Base-by-base conservation (phyloP, 1,140 invertebrate genomes). In the Orchesella cincta region DNA sequence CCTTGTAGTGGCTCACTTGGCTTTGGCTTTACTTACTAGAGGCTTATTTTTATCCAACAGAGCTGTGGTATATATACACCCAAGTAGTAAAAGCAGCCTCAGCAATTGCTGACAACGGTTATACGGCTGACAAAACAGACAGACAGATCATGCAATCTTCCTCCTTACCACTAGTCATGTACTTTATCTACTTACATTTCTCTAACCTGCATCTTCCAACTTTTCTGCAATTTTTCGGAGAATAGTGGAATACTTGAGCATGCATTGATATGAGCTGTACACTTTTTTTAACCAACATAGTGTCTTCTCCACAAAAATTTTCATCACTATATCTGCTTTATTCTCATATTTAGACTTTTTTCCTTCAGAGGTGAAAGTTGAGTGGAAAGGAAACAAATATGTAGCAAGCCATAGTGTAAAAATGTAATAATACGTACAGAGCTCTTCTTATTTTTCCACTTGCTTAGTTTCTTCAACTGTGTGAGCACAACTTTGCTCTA, bases 91-190 rank as follows among this genome's bases (percentile, higher is more conserved):
- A 8, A 67, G 28, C 31, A 67, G 62, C 33, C 14, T 57, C 31
- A 67, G 62, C 62, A 31, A 67, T 67, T 67, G 62, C 62, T 67
- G 62, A 67, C 62, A 67, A 67, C 62, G 62, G 62, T 67, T 57
- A 33, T 67, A 31, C 62, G 62, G 28, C 31, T 67, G 62, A 67
- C 62, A 67, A 67, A 57, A 67, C 62, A 67, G 62, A 67, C 62
- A 67, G 62, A 67, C 62, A 33, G 62, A 67, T 67, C 62, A 33
- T 67, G 31, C 52, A 67, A 16, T 67, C 26, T 33, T 57, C 3
- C 29, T 67, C 29, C 20, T 46, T 46, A 46, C 39, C 39, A 46
- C 8, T 20, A 46, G n/a, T n/a, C n/a, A n/a, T n/a, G n/a, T n/a
- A n/a, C n/a, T n/a, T n/a, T n/a, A n/a, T n/a, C n/a, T n/a, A n/a